Percentiles rank a stretch among this genome's conserved stretches.
Conservation (phyloP, 2,113 vertebrate species). For the Sigmodon hispidus region DNA sequence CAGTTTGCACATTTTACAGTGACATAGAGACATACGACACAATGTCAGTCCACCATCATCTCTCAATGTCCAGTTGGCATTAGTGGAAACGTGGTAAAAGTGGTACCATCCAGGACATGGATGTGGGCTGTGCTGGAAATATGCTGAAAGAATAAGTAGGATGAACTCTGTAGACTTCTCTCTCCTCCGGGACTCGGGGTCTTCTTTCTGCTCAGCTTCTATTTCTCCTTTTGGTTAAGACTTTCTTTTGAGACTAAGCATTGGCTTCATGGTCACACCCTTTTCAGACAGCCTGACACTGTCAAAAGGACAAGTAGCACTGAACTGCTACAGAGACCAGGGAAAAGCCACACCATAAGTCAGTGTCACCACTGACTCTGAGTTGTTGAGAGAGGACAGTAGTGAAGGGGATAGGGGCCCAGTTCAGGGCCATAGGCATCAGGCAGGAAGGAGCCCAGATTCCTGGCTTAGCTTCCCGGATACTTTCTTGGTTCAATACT, state of each 20-base stretch:
- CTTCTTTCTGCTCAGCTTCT: background rate
- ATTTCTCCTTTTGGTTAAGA: background rate
- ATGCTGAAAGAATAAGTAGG: constrained; percentile 96
- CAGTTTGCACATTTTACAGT: background rate
- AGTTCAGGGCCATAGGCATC: background rate
- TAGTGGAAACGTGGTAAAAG: constrained; percentile 98
- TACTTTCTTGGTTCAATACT: background rate
- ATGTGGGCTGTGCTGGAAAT: constrained; percentile 96
- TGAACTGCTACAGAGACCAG: background rate
- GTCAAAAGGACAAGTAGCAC: background rate
- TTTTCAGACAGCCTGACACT: background rate
- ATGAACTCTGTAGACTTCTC: constrained; percentile 92
- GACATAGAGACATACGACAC: background rate
- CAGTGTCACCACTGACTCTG: background rate
- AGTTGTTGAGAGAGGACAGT: background rate
- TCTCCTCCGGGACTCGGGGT: background rate
- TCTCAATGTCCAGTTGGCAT: constrained; percentile 94
- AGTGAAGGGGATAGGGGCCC: background rate
- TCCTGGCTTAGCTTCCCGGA: background rate
- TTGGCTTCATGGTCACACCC: background rate
- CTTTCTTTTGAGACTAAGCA: background rate
- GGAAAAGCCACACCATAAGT: background rate
- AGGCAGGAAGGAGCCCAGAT: background rate
- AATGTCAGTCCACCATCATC: background rate
- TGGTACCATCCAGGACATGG: constrained; percentile 95